phyloP scores from a whole-genome alignment of 2,797 vertebrate genomes.

The Centroberyx gerrardi region DNA sequence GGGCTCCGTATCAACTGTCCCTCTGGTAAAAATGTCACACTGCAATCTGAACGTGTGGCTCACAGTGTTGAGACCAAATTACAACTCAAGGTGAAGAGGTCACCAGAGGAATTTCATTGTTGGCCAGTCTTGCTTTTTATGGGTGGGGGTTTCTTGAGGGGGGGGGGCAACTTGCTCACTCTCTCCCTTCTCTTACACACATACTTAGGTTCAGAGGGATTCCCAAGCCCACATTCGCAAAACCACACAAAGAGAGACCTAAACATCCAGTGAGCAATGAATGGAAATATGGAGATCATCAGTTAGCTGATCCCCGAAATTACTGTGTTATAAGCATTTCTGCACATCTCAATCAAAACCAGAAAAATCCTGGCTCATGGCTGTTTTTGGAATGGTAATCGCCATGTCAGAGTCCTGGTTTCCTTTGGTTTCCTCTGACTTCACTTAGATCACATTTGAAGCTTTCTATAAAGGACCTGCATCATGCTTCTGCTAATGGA shows the following conservation, averaged over 20 bases:
- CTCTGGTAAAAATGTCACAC: slow-evolving; percentile 53
- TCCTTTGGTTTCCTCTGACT: slow-evolving; percentile 20
- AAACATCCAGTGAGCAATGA: neutral
- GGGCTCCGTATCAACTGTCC: slow-evolving; percentile 26
- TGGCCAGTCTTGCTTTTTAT: slow-evolving; percentile 26
- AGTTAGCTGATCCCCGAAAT: slow-evolving; percentile 2
- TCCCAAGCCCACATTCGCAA: slow-evolving; percentile 12
- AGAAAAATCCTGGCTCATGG: neutral
- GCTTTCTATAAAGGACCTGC: neutral
- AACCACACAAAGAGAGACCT: slow-evolving; percentile 17
- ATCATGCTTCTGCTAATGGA: slow-evolving; percentile 23
- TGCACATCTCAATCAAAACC: slow-evolving; percentile 8
- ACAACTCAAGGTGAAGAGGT: slow-evolving; percentile 70
- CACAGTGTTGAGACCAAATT: slow-evolving; percentile 63
- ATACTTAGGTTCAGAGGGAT: slow-evolving; percentile 6
- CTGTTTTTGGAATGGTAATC: neutral
- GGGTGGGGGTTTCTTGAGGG: slow-evolving; percentile 31
- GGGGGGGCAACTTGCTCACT: neutral
- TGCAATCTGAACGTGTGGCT: slow-evolving; percentile 52
- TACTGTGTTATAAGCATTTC: neutral
- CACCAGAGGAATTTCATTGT: slow-evolving; percentile 64
- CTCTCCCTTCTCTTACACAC: neutral
- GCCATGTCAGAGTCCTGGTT: neutral
- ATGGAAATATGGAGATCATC: slow-evolving; percentile 31
- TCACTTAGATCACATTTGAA: neutral